Percentiles rank a stretch among this genome's conserved stretches.
Evolutionary conservation across 2,113 vertebrate genomes (phyloP).

Genomic region (Tretioscincus oriximinensis): DNA sequence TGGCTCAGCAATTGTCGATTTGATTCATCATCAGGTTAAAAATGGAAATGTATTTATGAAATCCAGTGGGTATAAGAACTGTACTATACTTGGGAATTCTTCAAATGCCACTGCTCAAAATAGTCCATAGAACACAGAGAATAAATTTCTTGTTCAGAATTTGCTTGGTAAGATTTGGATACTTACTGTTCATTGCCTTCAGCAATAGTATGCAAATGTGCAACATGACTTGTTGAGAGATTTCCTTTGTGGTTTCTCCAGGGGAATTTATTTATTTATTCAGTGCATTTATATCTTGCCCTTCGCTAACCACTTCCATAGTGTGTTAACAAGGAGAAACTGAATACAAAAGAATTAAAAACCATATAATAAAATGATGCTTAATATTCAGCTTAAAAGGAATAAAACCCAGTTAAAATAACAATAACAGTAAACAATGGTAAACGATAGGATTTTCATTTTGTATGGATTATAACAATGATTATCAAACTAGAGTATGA

Average conservation of each 20-base stretch:
- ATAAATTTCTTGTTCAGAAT: background rate
- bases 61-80: background rate
- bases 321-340: no score
- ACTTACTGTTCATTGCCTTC: background rate
- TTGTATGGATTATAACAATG: no score
- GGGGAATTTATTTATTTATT: background rate
- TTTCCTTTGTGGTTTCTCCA: background rate
- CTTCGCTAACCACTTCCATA: no score
- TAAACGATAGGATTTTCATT: no score
- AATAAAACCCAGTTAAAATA: no score
- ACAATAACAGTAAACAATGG: no score
- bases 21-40: background rate
- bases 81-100: background rate
- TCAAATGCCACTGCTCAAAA: background rate
- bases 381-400: no score
- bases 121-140: background rate
- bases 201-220: background rate
- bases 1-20: no score
- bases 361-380: no score
- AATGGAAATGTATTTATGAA: background rate
- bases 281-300: background rate
- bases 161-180: background rate
- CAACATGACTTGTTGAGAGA: background rate
- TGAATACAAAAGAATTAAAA: no score
- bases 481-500: no score